These are phyloP conservation scores for Anhinga rufa DNA, from an alignment of 2,113 vertebrate genomes.

Conservation along the genomic window DNA sequence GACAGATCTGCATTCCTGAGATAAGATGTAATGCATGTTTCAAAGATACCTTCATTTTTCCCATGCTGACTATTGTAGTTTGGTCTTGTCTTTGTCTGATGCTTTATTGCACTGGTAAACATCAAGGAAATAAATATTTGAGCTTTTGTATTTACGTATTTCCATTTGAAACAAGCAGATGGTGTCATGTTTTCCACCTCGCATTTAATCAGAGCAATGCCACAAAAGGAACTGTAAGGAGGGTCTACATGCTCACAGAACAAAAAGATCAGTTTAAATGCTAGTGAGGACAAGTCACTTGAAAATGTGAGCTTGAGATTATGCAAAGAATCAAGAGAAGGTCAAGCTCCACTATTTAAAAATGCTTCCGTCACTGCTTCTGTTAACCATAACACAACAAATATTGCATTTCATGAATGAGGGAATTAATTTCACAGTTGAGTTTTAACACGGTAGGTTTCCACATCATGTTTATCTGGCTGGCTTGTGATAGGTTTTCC, in stretches of 20 bases:
- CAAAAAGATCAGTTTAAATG: background rate
- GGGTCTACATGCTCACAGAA: background rate
- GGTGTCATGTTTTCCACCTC: background rate
- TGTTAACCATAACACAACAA: background rate
- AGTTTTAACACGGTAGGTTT: background rate
- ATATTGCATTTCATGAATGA: background rate
- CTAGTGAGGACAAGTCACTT: background rate
- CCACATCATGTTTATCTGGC: background rate
- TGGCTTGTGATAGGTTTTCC: background rate
- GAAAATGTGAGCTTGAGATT: background rate
- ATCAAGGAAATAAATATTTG: slow-evolving; percentile 53
- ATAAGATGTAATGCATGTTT: slow-evolving; percentile 41
- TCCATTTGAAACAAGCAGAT: slow-evolving; percentile 30
- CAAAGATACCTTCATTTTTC: slow-evolving; percentile 56
- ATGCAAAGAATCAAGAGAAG: background rate
- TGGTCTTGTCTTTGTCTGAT: slow-evolving; percentile 59
- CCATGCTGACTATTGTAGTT: slow-evolving; percentile 18
- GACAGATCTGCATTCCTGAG: slow-evolving; percentile 52
- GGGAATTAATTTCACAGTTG: background rate
- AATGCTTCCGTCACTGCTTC: background rate
- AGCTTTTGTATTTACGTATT: slow-evolving; percentile 28
- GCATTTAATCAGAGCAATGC: background rate
- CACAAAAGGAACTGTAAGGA: background rate
- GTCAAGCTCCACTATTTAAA: background rate
- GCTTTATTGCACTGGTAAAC: slow-evolving; percentile 56